phyloP scores from a whole-genome alignment of 2,888 invertebrate species.

The Drosophila antonietae region DNA sequence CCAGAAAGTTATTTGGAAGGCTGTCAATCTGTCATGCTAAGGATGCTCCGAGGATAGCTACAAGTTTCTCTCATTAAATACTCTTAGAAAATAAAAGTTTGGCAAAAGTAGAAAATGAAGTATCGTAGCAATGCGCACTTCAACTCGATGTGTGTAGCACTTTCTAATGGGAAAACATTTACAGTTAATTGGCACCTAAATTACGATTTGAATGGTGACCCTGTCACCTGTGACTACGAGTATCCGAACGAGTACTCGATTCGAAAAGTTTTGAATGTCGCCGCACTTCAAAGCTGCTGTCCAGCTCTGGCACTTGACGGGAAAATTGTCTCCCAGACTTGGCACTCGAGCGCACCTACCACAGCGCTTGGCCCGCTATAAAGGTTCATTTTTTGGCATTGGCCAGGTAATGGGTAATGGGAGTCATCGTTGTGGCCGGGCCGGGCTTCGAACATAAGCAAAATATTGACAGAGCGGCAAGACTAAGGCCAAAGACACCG shows the following conservation, averaged over 20 bases:
- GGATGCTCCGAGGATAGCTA: neutral
- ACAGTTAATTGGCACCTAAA: conserved; percentile 54
- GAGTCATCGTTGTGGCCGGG: conserved; percentile 24
- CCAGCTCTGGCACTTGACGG: conserved; percentile 50
- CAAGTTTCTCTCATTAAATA: too few relatives aligned
- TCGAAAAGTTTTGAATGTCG: conserved; percentile 58
- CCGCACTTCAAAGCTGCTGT: conserved; percentile 69
- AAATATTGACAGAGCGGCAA: conserved; percentile 80
- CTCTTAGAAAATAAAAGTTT: neutral
- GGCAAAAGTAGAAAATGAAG: neutral
- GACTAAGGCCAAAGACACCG: conserved; percentile 70
- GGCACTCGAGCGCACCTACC: conserved; percentile 74
- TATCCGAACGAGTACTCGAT: conserved; percentile 3
- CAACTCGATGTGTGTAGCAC: conserved; percentile 22
- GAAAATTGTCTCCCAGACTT: conserved; percentile 58
- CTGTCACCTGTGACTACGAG: conserved; percentile 38
- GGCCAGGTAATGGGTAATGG: conserved; percentile 42
- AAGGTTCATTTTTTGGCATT: conserved; percentile 37
- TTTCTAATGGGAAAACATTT: conserved; percentile 68
- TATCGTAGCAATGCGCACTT: conserved; percentile 26
- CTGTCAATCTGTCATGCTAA: neutral
- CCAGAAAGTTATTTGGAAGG: too few relatives aligned
- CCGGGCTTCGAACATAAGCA: conserved; percentile 57
- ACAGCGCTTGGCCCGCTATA: conserved; percentile 50
- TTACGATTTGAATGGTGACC: conserved; percentile 35